Evolutionary conservation across 2,113 vertebrate species (phyloP), one percentile per base, ranked within the genome.

Genomic region (Rhinopomastus cyanomelas): DNA sequence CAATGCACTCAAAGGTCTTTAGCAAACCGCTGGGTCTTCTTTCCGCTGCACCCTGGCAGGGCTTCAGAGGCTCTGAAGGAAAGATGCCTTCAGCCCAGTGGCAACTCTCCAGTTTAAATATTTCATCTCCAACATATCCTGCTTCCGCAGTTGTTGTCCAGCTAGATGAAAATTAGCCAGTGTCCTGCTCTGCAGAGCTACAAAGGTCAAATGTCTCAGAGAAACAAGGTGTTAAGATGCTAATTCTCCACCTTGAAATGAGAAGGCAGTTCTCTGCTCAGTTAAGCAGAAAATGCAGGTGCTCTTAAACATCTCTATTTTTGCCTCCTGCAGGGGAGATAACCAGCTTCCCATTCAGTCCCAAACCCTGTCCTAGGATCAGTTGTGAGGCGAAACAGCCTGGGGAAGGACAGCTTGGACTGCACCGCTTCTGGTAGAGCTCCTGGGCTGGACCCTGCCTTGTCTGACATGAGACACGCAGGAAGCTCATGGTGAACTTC

Each of bases 161-260:
- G 2, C 74, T 82, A 85, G 92, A 89, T 94, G 91, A 96, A 96
- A 87, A 95, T 90, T 85, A 95, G 94, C 86, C 74, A 92, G 20
- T 44, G 78, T 22, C 83, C 67, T 60, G 34, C 46, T 92, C 64
- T 73, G 52, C 32, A 37, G 73, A 68, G 78, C 86, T 69, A 6
- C 88, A 92, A 46, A 93, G 90, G 90, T 94, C 88, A 90, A 88
- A 78, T 84, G 90, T 91, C 80, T 67, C 32, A 48, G 48, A 87
- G 79, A 30, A 80, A 89, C 68, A 94, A 90, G 90, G 86, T 93
- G 77, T 62, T 81, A 66, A 94, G 88, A 90, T 95, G 84, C 37
- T 84, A 87, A 94, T 95, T 93, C 85, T 72, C 66, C 32, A 51
- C 49, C 64, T 51, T 79, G 77, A 51, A 68, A 44, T 8, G 34